Evolutionary conservation across 2,888 invertebrate genomes (phyloP).

Genomic region (Orgyia antiqua): DNA sequence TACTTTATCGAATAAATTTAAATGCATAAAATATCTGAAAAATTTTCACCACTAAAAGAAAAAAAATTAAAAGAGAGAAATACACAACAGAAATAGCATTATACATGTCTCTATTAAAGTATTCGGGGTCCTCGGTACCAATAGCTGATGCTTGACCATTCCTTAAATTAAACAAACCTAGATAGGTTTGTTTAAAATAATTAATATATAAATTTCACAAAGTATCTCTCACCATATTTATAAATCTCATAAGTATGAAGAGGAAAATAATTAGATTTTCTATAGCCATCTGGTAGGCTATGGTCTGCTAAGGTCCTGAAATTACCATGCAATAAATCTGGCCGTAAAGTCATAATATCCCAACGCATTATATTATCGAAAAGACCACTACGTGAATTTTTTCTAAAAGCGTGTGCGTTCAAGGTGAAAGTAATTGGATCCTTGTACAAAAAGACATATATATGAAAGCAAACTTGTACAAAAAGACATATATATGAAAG

Average conservation of each 20-base stretch:
- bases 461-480: no score
- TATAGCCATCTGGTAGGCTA: slow-evolving; percentile 4
- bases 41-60: neutral
- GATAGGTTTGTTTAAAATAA: slow-evolving; percentile 3
- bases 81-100: slow-evolving; percentile 4
- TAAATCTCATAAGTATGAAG: slow-evolving; percentile 4
- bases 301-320: slow-evolving; percentile 1
- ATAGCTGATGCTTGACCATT: slow-evolving; percentile 3
- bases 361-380: slow-evolving; percentile 4
- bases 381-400: slow-evolving; percentile 3
- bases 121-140: slow-evolving; percentile 1
- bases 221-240: slow-evolving; percentile 5
- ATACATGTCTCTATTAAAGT: slow-evolving; percentile 4
- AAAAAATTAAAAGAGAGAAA: no score
- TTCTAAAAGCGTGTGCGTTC: slow-evolving; percentile 3
- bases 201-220: slow-evolving; percentile 4
- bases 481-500: slow-evolving; percentile 3
- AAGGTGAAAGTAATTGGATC: slow-evolving; percentile 2
- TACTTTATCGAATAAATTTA: no score
- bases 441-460: no score
- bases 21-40: no score
- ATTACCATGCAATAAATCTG: slow-evolving; percentile 2
- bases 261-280: slow-evolving; percentile 3
- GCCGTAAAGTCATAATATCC: slow-evolving; percentile 3
- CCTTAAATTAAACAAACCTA: slow-evolving; percentile 3